These are phyloP conservation scores for Anguilla pacifica DNA, from an alignment of 2,797 vertebrate genomes.

Conservation along the genomic window DNA sequence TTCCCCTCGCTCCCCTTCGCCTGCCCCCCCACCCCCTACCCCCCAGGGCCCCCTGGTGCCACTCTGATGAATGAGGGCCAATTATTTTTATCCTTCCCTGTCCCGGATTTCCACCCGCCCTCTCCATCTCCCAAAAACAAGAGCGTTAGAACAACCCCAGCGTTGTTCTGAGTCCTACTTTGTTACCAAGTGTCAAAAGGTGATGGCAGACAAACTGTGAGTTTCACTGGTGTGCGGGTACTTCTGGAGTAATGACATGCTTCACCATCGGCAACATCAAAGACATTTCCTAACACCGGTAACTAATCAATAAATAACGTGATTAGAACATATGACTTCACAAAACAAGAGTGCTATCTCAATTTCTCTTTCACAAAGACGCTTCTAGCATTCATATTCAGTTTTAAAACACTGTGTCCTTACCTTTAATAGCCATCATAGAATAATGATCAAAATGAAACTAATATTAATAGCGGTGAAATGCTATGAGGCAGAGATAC, in stretches of 20 bases:
- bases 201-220: not conserved
- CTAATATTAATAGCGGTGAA: not conserved
- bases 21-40: slow-evolving; percentile 70
- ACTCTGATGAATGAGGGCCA: slow-evolving; percentile 75
- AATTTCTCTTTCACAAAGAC: not conserved
- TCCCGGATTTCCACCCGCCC: slow-evolving; percentile 66
- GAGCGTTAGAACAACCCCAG: slow-evolving; percentile 44
- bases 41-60: slow-evolving; percentile 59
- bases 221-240: not conserved
- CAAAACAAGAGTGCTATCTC: not conserved
- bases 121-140: slow-evolving; percentile 56
- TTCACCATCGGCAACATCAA: not conserved
- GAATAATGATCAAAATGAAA: slow-evolving; percentile 60
- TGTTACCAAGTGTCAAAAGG: slow-evolving; percentile 10
- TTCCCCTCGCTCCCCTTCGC: slow-evolving; percentile 62
- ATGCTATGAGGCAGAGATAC: not conserved
- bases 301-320: not conserved
- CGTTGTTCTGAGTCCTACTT: slow-evolving; percentile 24
- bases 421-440: slow-evolving; percentile 53
- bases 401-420: not conserved
- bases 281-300: not conserved
- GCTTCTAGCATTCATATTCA: not conserved
- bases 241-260: too few species aligned
- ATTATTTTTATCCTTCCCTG: slow-evolving; percentile 76
- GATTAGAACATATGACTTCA: not conserved